Percentiles rank a stretch among this genome's conserved stretches.
phyloP scores from a whole-genome alignment of 2,888 invertebrate genomes.

The Heliconius ismenius region DNA sequence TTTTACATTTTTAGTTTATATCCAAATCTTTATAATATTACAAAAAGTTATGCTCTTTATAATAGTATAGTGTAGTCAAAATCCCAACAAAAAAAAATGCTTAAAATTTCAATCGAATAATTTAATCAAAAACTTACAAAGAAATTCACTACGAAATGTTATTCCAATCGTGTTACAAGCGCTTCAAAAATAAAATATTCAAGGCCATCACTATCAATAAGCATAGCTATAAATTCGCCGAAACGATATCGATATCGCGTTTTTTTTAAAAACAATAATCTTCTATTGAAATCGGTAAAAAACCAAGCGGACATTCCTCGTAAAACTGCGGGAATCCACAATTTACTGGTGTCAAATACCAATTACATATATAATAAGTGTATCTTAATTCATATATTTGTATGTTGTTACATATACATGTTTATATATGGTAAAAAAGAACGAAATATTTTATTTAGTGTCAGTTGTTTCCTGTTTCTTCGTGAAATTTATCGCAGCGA shows the following conservation, averaged over 20 bases:
- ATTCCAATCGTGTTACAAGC: constrained; percentile 19
- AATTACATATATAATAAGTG: not conserved
- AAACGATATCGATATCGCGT: constrained; percentile 28
- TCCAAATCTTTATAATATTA: not conserved
- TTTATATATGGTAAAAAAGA: not conserved
- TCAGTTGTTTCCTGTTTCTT: not conserved
- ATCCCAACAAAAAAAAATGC: not conserved
- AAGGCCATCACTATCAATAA: constrained; percentile 33
- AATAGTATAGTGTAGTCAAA: too few species aligned
- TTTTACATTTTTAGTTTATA: not conserved
- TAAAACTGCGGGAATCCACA: not conserved
- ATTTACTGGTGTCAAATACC: not conserved
- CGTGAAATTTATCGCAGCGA: not conserved
- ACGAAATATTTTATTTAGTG: not conserved
- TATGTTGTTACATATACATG: not conserved
- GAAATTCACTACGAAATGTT: constrained; percentile 4
- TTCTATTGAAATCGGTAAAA: constrained; percentile 19
- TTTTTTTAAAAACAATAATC: constrained; percentile 21
- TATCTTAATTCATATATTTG: not conserved
- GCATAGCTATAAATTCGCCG: constrained; percentile 24
- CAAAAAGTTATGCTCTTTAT: not conserved
- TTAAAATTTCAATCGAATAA: not conserved
- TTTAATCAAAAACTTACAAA: not conserved
- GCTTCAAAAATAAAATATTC: constrained; percentile 29
- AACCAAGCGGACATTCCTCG: constrained; percentile 4